phyloP scores from a whole-genome alignment of 1,140 invertebrate species.

The Drosophila lacteicornis region DNA sequence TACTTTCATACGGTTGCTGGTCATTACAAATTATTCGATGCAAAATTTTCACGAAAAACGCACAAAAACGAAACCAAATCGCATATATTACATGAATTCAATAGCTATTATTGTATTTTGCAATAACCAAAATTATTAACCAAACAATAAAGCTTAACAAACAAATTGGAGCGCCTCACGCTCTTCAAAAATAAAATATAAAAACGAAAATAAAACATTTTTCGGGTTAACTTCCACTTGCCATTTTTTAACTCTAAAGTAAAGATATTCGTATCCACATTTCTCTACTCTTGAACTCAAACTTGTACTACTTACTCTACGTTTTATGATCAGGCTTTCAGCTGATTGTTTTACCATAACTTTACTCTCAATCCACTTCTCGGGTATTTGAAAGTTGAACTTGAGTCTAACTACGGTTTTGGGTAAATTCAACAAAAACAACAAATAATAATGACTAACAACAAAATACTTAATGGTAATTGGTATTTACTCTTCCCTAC shows the following conservation, averaged over 20 bases:
- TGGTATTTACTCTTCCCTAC: conserved; percentile 58
- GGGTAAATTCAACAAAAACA: conserved; percentile 43
- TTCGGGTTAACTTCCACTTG: conserved; percentile 79
- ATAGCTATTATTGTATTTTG: conserved; percentile 80
- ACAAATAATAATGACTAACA: conserved; percentile 60
- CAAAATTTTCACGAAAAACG: conserved; percentile 70
- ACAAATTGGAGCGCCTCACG: conserved; percentile 36
- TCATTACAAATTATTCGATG: conserved; percentile 67
- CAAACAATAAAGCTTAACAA: conserved; percentile 70
- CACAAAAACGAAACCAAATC: conserved; percentile 61
- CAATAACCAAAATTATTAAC: conserved; percentile 84
- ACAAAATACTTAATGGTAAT: conserved; percentile 58
- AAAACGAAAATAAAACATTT: conserved; percentile 85
- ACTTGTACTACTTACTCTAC: conserved; percentile 38
- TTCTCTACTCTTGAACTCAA: conserved; percentile 32
- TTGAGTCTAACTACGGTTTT: conserved; percentile 66
- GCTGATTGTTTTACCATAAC: conserved; percentile 45
- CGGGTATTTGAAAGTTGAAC: conserved; percentile 45
- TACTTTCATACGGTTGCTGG: conserved; percentile 79
- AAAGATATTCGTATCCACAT: conserved; percentile 40
- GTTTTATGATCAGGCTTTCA: conserved; percentile 54
- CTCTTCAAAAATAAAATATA: conserved; percentile 16
- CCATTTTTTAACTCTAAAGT: conserved; percentile 36
- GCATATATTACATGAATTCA: conserved; percentile 57
- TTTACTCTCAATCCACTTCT: conserved; percentile 40